Evolutionary conservation across 2,888 invertebrate species (phyloP).

Genomic region (Himalopsyche japonica): DNA sequence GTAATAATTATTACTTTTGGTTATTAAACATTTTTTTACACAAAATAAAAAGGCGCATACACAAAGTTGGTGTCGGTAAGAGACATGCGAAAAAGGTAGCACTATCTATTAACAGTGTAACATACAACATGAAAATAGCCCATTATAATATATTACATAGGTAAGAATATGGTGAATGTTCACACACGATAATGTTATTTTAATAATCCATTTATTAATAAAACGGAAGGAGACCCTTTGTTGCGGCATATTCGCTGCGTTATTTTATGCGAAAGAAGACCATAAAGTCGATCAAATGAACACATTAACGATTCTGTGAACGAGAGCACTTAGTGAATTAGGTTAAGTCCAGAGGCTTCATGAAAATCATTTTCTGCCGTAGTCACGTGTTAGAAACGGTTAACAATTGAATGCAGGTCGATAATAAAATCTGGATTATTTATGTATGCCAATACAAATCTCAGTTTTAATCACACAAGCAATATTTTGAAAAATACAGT

Average conservation of each 20-base stretch:
- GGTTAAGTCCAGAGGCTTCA: not conserved
- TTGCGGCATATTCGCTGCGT: not conserved
- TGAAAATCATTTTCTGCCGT: not conserved
- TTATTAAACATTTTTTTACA: too few species aligned
- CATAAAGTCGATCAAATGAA: not conserved
- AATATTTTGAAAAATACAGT: not conserved
- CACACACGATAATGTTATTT: not conserved
- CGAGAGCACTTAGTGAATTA: not conserved
- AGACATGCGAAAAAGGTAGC: not conserved
- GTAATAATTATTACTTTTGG: too few species aligned
- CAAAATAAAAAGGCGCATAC: not conserved
- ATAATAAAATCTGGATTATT: not conserved
- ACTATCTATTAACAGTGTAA: not conserved
- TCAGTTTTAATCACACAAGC: not conserved
- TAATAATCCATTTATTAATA: not conserved
- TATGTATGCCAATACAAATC: too few species aligned
- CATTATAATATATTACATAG: not conserved
- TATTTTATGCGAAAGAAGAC: not conserved
- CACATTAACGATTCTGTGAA: not conserved
- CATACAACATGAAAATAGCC: not conserved
- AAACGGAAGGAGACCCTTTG: not conserved
- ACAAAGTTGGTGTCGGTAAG: not conserved
- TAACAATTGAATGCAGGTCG: not conserved
- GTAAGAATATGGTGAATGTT: not conserved
- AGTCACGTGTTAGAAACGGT: not conserved